These are phyloP conservation scores for Empis livida DNA, from an alignment of 2,888 invertebrate species.

Conservation along the genomic window DNA sequence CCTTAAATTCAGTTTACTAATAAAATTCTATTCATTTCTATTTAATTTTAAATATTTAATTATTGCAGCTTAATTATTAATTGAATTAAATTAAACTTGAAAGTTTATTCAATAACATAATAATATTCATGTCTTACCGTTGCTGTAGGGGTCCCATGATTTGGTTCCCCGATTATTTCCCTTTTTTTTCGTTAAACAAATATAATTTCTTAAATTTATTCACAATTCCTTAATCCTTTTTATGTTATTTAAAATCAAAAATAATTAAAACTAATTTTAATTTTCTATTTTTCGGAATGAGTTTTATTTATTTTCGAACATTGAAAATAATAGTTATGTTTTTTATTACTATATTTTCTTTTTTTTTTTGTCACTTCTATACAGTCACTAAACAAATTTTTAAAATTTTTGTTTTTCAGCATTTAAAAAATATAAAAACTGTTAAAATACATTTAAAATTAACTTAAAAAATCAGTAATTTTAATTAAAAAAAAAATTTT, in stretches of 20 bases:
- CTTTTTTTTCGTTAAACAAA: neutral
- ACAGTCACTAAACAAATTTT: neutral
- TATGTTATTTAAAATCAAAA: too few species aligned
- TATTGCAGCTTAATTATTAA: too few species aligned
- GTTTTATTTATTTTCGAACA: too few species aligned
- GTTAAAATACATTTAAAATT: neutral
- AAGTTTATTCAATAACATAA: neutral
- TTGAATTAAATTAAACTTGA: neutral
- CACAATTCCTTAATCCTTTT: too few species aligned
- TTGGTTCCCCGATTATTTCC: neutral
- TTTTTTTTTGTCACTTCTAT: neutral
- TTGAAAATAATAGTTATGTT: too few species aligned
- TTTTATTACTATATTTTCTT: too few species aligned
- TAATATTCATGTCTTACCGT: too few species aligned
- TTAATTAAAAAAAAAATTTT: constrained; percentile 1
- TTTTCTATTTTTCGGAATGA: too few species aligned
- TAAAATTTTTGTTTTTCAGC: neutral
- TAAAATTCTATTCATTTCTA: too few species aligned
- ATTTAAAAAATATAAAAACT: neutral
- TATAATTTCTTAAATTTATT: neutral
- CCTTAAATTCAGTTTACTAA: too few species aligned
- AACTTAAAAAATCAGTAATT: neutral
- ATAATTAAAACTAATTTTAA: too few species aligned
- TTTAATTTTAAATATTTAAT: too few species aligned
- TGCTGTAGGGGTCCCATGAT: constrained; percentile 34